Evolutionary conservation across 2,888 invertebrate genomes (phyloP).

Genomic region (Phortica okadai): DNA sequence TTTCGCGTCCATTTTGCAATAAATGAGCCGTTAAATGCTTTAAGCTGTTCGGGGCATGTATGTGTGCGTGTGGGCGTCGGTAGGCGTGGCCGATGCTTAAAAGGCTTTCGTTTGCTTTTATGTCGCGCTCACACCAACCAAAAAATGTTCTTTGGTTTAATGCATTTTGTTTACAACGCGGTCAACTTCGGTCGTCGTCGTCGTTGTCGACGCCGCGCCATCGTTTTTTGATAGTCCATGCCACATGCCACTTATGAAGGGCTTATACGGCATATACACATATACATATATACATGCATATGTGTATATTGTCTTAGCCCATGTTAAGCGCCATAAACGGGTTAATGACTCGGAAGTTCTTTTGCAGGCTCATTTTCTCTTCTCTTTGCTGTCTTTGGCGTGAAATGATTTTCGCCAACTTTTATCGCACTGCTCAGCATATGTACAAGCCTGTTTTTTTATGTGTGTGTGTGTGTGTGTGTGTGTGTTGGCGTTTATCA

Average conservation of each 20-base stretch:
- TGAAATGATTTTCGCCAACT: conserved; percentile 5
- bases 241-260: conserved; percentile 34
- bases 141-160: too few relatives aligned
- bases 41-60: conserved; percentile 51
- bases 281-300: conserved; percentile 12
- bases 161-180: not conserved
- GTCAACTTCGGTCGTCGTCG: not conserved
- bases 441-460: too few relatives aligned
- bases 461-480: conserved; percentile 38
- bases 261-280: conserved; percentile 32
- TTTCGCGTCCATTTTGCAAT: conserved; percentile 51
- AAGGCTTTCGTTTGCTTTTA: conserved; percentile 43
- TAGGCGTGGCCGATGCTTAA: conserved; percentile 38
- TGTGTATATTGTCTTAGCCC: conserved; percentile 54
- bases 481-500: conserved; percentile 54
- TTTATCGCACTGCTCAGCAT: conserved; percentile 27
- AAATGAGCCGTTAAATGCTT: conserved; percentile 69
- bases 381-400: conserved; percentile 29
- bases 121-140: conserved; percentile 42
- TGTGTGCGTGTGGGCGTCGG: not conserved
- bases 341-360: conserved; percentile 72
- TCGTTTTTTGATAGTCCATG: conserved; percentile 16
- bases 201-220: not conserved
- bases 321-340: conserved; percentile 69
- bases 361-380: conserved; percentile 54